Conservation (phyloP, 2,113 vertebrate species). For the Tenebrosternarchus preto region DNA sequence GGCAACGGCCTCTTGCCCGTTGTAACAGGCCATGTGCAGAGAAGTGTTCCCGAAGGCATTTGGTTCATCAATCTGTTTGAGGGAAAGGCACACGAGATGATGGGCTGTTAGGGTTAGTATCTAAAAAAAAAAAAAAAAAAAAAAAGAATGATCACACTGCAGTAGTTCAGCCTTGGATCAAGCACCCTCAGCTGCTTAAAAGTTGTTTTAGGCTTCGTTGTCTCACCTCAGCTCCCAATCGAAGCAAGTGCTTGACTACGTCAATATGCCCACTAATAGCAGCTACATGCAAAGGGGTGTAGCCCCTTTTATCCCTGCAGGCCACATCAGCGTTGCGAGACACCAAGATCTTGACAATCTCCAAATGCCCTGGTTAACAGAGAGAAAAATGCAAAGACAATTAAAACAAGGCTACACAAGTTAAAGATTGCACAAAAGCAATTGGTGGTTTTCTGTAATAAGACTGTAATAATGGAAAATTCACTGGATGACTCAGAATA, state of each 20-base stretch:
- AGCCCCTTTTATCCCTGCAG: slow-evolving; percentile 90
- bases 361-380: slow-evolving; percentile 87
- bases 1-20: slow-evolving; percentile 89
- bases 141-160: too few species aligned
- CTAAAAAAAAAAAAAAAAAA: too few species aligned
- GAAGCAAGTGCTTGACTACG: slow-evolving; percentile 85
- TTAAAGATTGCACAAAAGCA: neutral
- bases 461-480: too few species aligned
- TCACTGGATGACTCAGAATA: too few species aligned
- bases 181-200: neutral
- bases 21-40: slow-evolving; percentile 95
- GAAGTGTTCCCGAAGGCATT: slow-evolving; percentile 91
- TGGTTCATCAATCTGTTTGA: slow-evolving; percentile 83
- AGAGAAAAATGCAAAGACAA: slow-evolving; percentile 23
- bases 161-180: too few species aligned
- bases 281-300: slow-evolving; percentile 90
- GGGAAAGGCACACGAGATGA: neutral
- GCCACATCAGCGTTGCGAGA: slow-evolving; percentile 82
- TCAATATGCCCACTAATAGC: slow-evolving; percentile 88
- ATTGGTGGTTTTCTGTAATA: too few species aligned
- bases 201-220: neutral
- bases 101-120: too few species aligned
- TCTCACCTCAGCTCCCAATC: slow-evolving; percentile 85
- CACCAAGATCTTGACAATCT: slow-evolving; percentile 89
- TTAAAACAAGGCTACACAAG: neutral